Evolutionary conservation across 1,140 invertebrate genomes (phyloP).

Genomic region (Rhyzopertha dominica): DNA sequence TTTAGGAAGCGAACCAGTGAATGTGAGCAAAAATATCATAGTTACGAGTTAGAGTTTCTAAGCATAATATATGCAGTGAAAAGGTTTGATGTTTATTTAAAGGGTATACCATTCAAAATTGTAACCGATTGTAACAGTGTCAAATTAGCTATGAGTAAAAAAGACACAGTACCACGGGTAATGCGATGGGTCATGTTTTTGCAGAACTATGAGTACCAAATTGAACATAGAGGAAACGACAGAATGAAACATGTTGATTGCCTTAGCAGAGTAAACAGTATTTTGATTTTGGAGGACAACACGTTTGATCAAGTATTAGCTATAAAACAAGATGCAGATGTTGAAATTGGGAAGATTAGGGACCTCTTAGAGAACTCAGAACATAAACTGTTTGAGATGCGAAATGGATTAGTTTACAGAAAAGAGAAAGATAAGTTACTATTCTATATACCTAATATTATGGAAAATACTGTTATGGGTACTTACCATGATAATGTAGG

Average conservation of each 20-base stretch:
- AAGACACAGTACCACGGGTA: constrained; percentile 34
- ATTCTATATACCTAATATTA: constrained; percentile 2
- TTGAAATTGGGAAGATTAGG: constrained; percentile 5
- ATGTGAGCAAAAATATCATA: constrained; percentile 35
- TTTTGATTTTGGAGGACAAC: background rate
- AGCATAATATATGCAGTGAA: constrained; percentile 36
- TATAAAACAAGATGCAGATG: background rate
- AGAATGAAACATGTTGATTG: constrained; percentile 21
- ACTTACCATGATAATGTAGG: constrained; percentile 15
- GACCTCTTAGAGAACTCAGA: background rate
- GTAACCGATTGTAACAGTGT: constrained; percentile 43
- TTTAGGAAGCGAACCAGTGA: constrained; percentile 12
- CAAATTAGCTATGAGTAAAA: constrained; percentile 32
- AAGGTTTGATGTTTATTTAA: constrained; percentile 39
- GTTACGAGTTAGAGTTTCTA: constrained; percentile 41
- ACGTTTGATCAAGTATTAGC: background rate
- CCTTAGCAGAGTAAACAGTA: constrained; percentile 12
- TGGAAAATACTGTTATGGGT: no score
- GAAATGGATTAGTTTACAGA: background rate
- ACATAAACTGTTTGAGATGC: background rate
- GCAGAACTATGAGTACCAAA: no score
- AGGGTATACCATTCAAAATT: constrained; percentile 36
- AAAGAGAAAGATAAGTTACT: no score
- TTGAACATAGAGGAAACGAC: constrained; percentile 29
- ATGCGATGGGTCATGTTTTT: constrained; percentile 39